phyloP scores from a whole-genome alignment of 1,140 invertebrate genomes.

The Drosophila lacteicornis region DNA sequence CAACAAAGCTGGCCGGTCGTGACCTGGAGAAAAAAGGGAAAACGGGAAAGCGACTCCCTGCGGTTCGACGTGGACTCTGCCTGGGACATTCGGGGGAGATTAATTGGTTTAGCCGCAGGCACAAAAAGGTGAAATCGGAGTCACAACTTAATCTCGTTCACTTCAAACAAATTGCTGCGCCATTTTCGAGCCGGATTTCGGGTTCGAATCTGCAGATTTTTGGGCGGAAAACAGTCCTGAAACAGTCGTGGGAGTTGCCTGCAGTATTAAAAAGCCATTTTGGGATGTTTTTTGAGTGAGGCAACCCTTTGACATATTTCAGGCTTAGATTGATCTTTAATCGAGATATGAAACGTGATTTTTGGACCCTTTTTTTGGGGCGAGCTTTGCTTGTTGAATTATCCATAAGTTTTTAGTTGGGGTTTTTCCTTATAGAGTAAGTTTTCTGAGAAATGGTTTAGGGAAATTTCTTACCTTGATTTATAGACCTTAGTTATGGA shows the following conservation, averaged over 20 bases:
- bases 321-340: slow-evolving; percentile 14
- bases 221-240: background rate
- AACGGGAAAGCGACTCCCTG: slow-evolving; percentile 42
- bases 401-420: background rate
- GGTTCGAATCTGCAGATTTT: slow-evolving; percentile 10
- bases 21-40: slow-evolving; percentile 53
- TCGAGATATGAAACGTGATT: slow-evolving; percentile 12
- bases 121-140: slow-evolving; percentile 49
- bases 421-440: background rate
- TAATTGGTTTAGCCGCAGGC: slow-evolving; percentile 66
- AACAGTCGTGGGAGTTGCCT: slow-evolving; percentile 20
- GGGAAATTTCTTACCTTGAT: background rate
- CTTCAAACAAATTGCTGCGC: slow-evolving; percentile 42
- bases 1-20: slow-evolving; percentile 29
- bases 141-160: slow-evolving; percentile 44
- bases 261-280: slow-evolving; percentile 29
- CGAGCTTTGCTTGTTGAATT: background rate
- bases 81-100: slow-evolving; percentile 47
- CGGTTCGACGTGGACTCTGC: slow-evolving; percentile 27
- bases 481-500: too few species aligned
- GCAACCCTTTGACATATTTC: slow-evolving; percentile 18
- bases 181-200: slow-evolving; percentile 13
- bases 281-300: background rate
- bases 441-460: background rate
- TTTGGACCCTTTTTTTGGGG: background rate